These are phyloP conservation scores for Muntiacus muntjak DNA, from an alignment of 2,113 vertebrate species.

Conservation along the genomic window DNA sequence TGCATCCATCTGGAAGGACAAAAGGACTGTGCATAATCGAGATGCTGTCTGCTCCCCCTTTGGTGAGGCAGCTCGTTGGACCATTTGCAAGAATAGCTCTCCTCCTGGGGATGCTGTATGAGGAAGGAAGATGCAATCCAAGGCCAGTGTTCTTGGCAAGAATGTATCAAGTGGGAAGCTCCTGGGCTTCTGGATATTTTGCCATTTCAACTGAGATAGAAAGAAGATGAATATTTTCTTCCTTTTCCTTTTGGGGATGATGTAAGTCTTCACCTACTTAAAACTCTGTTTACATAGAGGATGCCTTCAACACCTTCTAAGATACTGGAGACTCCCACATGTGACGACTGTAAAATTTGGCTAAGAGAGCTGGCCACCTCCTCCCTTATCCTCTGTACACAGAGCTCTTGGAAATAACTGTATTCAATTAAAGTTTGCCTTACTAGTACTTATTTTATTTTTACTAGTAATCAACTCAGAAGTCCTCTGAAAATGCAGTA, in stretches of 20 bases:
- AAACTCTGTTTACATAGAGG: slow-evolving; percentile 36
- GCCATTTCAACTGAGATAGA: neutral
- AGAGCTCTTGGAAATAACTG: neutral
- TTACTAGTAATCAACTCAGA: neutral
- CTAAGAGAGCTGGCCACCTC: slow-evolving; percentile 8
- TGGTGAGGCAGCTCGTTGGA: neutral
- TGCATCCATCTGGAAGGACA: neutral
- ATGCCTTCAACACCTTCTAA: slow-evolving; percentile 43
- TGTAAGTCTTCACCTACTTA: slow-evolving; percentile 45
- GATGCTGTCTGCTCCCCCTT: neutral
- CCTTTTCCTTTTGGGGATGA: slow-evolving; percentile 9
- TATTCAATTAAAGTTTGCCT: slow-evolving; percentile 10
- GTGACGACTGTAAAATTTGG: slow-evolving; percentile 47
- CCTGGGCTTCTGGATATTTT: neutral
- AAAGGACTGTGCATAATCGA: neutral
- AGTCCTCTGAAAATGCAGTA: neutral
- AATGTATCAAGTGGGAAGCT: neutral
- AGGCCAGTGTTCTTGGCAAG: slow-evolving; percentile 2
- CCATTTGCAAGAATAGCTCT: neutral
- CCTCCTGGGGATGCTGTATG: neutral
- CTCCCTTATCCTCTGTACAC: neutral
- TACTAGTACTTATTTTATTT: slow-evolving; percentile 10
- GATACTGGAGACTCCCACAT: slow-evolving; percentile 54
- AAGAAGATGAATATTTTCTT: slow-evolving; percentile 32
- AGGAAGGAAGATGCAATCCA: neutral